Evolutionary conservation across 2,113 vertebrate species (phyloP), one percentile per base, ranked within the genome.

Genomic region (Pluvialis apricaria): DNA sequence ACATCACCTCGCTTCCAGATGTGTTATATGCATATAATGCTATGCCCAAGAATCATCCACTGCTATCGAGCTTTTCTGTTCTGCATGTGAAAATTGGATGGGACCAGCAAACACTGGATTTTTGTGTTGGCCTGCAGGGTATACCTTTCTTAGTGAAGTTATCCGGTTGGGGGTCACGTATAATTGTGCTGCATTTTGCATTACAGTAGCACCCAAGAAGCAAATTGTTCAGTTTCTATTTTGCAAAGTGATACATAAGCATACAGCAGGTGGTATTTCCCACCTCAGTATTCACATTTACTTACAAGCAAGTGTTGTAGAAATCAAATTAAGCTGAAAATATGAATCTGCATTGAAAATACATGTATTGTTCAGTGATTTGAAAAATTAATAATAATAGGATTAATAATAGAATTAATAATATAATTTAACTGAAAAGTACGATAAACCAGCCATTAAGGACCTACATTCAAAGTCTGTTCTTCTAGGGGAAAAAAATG

Each of bases 131-230:
- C 7, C 25, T 44, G 0, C 2, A 4, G 60, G 52, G 4, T 31
- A 4, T 22, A 14, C 31, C 26, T 28, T 66, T 42, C 15, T 70
- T 75, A 78, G 17, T 20, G 25, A 45, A 81, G 29, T 60, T 84
- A 17, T 10, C 14, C 28, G 51, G 0, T 31, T 42, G 29, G 34
- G 29, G 24, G 10, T 36, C 2, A 2, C 3, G 2, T 28, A 3
- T 61, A 52, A 19, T 9, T 45, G 20, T 73, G 75, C 24, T 47
- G 11, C n/a, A 28, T 72, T 92, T 86, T 82, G 26, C 22, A 18
- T 42, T 90, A 14, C 36, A 55, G 2, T 49, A 85, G 45, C 20
- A 52, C 13, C 20, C 17, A 18, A 12, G 42, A 61, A 70, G 21
- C 25, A 57, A 76, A 45, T 34, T 40, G 15, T 47, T 36, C 32